These are phyloP conservation scores for Alviniconcha strummeri DNA, from an alignment of 2,888 invertebrate genomes.

Conservation along the genomic window DNA sequence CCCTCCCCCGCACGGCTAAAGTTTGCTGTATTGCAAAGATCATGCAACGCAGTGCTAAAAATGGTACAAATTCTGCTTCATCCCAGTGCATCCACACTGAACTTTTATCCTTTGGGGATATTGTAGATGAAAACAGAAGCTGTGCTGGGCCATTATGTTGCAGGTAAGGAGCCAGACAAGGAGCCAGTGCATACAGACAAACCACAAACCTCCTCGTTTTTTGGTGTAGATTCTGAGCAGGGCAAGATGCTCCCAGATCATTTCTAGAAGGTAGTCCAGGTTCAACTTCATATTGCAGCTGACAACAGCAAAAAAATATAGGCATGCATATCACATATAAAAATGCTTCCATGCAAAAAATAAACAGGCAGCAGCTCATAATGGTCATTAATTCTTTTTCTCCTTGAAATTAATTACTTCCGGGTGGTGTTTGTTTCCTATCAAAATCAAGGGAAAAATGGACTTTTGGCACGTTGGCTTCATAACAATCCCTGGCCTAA, in stretches of 20 bases:
- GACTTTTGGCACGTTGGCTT: not conserved
- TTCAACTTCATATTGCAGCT: conserved; percentile 99
- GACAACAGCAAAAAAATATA: conserved; percentile 46
- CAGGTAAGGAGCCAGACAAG: too few species aligned
- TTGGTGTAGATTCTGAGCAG: conserved; percentile 98
- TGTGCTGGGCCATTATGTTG: too few species aligned
- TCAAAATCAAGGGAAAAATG: not conserved
- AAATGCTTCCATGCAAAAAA: not conserved
- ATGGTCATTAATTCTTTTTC: not conserved
- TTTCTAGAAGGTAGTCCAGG: conserved; percentile 93
- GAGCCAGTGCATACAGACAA: too few species aligned
- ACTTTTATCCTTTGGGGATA: too few species aligned
- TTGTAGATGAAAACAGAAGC: too few species aligned
- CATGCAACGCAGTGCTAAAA: too few species aligned
- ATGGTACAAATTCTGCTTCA: too few species aligned
- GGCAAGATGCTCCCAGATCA: conserved; percentile 94
- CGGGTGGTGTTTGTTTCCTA: not conserved
- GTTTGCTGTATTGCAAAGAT: too few species aligned
- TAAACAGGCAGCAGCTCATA: not conserved
- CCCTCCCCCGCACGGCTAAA: too few species aligned
- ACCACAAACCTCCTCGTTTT: conserved; percentile 85
- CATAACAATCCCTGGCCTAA: not conserved
- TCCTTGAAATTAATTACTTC: too few species aligned
- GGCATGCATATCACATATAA: not conserved
- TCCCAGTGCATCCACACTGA: too few species aligned